Base-by-base conservation (phyloP, 1,140 invertebrate species). In the Drosophila pseudoobscura region DNA sequence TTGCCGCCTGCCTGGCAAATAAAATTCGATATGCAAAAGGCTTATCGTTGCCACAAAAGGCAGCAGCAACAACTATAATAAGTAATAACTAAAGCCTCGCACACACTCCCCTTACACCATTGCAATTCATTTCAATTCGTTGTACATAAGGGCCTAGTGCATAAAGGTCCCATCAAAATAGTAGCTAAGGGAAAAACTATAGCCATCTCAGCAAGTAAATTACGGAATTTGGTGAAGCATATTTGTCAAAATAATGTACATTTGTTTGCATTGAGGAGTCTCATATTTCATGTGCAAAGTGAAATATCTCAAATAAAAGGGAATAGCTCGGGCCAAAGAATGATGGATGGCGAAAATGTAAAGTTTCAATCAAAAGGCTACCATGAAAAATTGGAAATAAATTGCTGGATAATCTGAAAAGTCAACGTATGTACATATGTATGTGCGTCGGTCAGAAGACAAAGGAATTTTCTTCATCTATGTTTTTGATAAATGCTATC, bases 121-220 rank as follows among this genome's bases (percentile, higher is more conserved):
- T 71, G 61, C 83, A 78, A 83, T 88, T 56, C 75, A 78, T 87
- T 87, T 73, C 75, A 88, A 88, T 87, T 87, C 88, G 66, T 71
- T 66, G n/a, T 17, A 31, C 20, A 13, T 15, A 39, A 46, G 20
- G 8, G 15, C 17, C 35, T n/a, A 64, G 46, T 64, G 41, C 24
- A 74, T 29, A 53, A 58, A 64, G n/a, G 17, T 66, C 24, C 13
- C 31, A 72, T 56, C 45, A 57, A 63, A 74, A 39, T 22, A 17
- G 24, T 46, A 52, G 15, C 8, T 41, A 50, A 55, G 13, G 26
- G 26, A 20, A 35, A 11, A 3, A 41, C 3, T 2, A 61, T 44
- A 51, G 17, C 8, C 35, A 45, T 35, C 22, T 41, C 8, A 20
- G 35, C 50, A 54, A 75, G 50, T 60, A 75, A 60, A 66, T 60